A percentile compares a stretch with the other conserved stretches of the same genome.
phyloP scores from a whole-genome alignment of 2,888 invertebrate species.

The Eupeodes latifasciatus region DNA sequence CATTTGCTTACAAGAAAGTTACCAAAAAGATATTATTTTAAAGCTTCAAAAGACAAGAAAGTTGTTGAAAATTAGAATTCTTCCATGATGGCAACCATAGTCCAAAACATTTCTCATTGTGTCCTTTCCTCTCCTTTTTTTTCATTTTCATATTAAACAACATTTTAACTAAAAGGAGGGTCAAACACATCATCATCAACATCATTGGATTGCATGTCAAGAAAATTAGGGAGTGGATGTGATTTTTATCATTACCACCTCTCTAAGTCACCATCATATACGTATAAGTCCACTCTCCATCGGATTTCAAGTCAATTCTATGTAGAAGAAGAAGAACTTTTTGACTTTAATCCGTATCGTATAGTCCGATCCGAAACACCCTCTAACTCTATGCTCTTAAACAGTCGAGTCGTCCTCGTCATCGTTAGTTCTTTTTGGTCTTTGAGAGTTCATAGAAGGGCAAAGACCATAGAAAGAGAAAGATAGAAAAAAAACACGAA shows the following conservation, averaged over 20 bases:
- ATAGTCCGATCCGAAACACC: slow-evolving; percentile 37
- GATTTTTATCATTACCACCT: slow-evolving; percentile 83
- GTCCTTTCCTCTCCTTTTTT: slow-evolving; percentile 28
- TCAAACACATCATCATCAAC: slow-evolving; percentile 79
- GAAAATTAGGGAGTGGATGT: slow-evolving; percentile 84
- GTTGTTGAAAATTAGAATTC: neutral
- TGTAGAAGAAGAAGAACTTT: slow-evolving; percentile 28
- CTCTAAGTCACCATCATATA: neutral
- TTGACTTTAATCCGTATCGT: slow-evolving; percentile 7
- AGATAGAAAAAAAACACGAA: slow-evolving; percentile 78
- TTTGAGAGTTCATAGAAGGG: slow-evolving; percentile 35
- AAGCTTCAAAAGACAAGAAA: too few relatives aligned
- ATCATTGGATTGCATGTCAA: slow-evolving; percentile 80
- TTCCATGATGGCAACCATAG: neutral
- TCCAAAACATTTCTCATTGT: neutral
- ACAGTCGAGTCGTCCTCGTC: slow-evolving; percentile 46
- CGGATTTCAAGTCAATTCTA: slow-evolving; percentile 47
- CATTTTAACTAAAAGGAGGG: slow-evolving; percentile 75
- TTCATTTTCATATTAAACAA: slow-evolving; percentile 40
- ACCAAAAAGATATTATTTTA: too few relatives aligned
- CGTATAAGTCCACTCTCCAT: slow-evolving; percentile 43
- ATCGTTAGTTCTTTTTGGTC: neutral
- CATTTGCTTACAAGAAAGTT: too few relatives aligned
- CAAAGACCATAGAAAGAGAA: neutral
- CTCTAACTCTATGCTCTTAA: slow-evolving; percentile 55